Conservation (phyloP, 2,888 invertebrate species). For the Fabriciana adippe region DNA sequence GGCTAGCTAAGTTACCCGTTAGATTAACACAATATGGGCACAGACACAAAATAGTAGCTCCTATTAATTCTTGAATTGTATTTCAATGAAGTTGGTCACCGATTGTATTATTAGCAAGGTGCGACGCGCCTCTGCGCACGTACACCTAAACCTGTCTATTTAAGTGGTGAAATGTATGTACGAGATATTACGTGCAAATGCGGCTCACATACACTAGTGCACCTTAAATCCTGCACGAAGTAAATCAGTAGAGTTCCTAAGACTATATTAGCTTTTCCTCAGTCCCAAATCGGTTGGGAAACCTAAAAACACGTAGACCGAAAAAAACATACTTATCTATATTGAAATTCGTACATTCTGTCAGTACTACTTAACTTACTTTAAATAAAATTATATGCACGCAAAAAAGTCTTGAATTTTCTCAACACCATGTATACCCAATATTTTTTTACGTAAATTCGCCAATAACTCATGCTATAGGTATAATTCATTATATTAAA, state of each 20-base stretch:
- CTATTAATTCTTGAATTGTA: conserved; percentile 48
- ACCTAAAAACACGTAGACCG: too few species aligned
- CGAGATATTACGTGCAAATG: conserved; percentile 5
- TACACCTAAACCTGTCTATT: conserved; percentile 34
- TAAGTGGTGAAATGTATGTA: conserved; percentile 22
- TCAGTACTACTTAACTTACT: too few species aligned
- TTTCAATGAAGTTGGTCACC: conserved; percentile 61
- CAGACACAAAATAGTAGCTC: neutral
- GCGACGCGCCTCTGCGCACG: conserved; percentile 48
- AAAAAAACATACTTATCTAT: too few species aligned
- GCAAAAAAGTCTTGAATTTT: too few species aligned
- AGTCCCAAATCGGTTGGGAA: too few species aligned
- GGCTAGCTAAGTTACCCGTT: too few species aligned
- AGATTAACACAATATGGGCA: too few species aligned
- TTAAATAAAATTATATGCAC: too few species aligned
- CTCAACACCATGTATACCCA: neutral
- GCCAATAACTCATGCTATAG: conserved; percentile 12
- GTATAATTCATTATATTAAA: conserved; percentile 22
- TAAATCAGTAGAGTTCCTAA: too few species aligned
- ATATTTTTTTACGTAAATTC: neutral
- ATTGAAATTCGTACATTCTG: too few species aligned
- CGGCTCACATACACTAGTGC: neutral
- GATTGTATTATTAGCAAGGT: conserved; percentile 41
- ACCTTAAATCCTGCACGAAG: too few species aligned
- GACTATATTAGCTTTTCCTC: too few species aligned